These are phyloP conservation scores for Rhinatrema bivittatum DNA, from an alignment of 2,797 vertebrate species.

Conservation along the genomic window DNA sequence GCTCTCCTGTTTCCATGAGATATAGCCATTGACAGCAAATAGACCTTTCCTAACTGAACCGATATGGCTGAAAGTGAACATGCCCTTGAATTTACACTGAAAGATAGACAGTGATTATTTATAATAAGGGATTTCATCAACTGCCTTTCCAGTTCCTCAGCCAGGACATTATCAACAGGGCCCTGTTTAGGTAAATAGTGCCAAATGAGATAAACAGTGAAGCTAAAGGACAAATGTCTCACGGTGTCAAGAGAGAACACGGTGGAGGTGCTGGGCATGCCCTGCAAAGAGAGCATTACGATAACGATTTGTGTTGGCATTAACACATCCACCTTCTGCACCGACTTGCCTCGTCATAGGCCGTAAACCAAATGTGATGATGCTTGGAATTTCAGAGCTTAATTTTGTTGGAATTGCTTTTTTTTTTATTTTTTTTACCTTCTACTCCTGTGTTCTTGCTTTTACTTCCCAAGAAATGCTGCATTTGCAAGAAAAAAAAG, in stretches of 20 bases:
- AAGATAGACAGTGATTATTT: slow-evolving; percentile 47
- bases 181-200: slow-evolving; percentile 43
- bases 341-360: slow-evolving; percentile 35
- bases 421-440: slow-evolving; percentile 44
- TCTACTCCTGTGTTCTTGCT: too few species aligned
- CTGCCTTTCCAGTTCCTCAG: slow-evolving; percentile 35
- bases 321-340: slow-evolving; percentile 42
- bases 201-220: slow-evolving; percentile 45
- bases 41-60: slow-evolving; percentile 51
- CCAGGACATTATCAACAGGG: slow-evolving; percentile 47
- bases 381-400: slow-evolving; percentile 49
- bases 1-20: slow-evolving; percentile 35
- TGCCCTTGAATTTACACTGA: slow-evolving; percentile 50
- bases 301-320: slow-evolving; percentile 31
- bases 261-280: slow-evolving; percentile 23
- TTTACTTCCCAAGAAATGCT: slow-evolving; percentile 47
- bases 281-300: slow-evolving; percentile 20
- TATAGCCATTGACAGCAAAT: slow-evolving; percentile 43
- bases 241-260: slow-evolving; percentile 19
- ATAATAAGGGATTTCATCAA: slow-evolving; percentile 44
- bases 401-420: slow-evolving; percentile 57
- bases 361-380: slow-evolving; percentile 34
- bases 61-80: slow-evolving; percentile 46
- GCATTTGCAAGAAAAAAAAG: slow-evolving; percentile 42
- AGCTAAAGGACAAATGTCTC: slow-evolving; percentile 34